phyloP scores from a whole-genome alignment of 2,888 invertebrate species.

The Eristalis intricaria region DNA sequence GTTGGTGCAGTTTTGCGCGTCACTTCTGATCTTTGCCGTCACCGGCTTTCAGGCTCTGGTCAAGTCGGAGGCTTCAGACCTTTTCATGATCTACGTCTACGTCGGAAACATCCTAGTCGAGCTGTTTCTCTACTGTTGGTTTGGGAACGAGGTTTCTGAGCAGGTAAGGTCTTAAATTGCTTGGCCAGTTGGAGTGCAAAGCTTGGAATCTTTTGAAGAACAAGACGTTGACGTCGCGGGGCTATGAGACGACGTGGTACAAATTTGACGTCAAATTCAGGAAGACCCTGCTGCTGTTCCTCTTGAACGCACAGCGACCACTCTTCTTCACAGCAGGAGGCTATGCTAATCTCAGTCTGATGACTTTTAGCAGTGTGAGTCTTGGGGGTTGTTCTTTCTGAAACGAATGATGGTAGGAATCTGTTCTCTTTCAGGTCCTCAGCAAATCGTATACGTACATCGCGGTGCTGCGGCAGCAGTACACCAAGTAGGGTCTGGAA shows the following conservation, averaged over 20 bases:
- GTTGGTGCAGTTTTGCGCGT: slow-evolving; percentile 75
- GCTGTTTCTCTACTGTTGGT: slow-evolving; percentile 76
- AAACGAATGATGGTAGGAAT: not conserved
- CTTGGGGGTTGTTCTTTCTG: slow-evolving; percentile 74
- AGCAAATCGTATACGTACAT: slow-evolving; percentile 76
- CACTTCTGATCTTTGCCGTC: slow-evolving; percentile 75
- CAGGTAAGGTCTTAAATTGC: slow-evolving; percentile 67
- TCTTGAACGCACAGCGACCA: slow-evolving; percentile 73
- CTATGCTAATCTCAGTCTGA: no score
- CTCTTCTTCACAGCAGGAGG: no score
- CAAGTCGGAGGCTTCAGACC: slow-evolving; percentile 67
- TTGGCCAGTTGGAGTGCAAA: not conserved
- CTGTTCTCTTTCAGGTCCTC: slow-evolving; percentile 70
- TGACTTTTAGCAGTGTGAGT: no score
- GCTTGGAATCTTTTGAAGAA: slow-evolving; percentile 51
- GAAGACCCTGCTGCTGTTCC: slow-evolving; percentile 74
- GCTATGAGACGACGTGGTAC: no score
- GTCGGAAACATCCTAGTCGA: slow-evolving; percentile 75
- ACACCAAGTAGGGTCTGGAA: no score
- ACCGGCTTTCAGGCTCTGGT: slow-evolving; percentile 76
- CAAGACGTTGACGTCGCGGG: no score
- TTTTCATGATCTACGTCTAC: slow-evolving; percentile 75
- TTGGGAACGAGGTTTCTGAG: slow-evolving; percentile 76
- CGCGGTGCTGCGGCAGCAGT: slow-evolving; percentile 76
- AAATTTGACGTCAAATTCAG: slow-evolving; percentile 73